phyloP scores from a whole-genome alignment of 2,113 vertebrate genomes.

The Myiopsitta monachus region DNA sequence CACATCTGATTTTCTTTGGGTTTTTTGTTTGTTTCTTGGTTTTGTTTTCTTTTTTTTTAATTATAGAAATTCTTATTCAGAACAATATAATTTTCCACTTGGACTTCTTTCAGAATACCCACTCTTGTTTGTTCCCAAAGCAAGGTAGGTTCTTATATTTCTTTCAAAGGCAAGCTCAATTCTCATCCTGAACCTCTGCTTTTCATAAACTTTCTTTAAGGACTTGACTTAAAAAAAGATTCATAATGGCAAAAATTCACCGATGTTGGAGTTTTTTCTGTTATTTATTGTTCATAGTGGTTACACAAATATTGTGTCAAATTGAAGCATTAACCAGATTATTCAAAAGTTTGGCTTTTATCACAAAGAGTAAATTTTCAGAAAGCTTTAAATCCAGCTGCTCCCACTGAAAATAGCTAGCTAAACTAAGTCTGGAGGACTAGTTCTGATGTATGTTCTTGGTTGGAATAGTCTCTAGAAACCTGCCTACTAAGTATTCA shows the following conservation, averaged over 20 bases:
- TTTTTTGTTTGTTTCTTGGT: neutral
- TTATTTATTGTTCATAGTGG: neutral
- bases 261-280: neutral
- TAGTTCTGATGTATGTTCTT: neutral
- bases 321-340: neutral
- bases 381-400: neutral
- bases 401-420: neutral
- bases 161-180: neutral
- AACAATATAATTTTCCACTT: neutral
- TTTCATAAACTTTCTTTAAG: neutral
- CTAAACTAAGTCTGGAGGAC: neutral
- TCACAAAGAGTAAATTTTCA: neutral
- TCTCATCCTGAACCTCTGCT: neutral
- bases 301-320: neutral
- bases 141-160: fast-evolving
- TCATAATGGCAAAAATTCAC: neutral
- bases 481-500: neutral
- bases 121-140: neutral
- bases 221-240: neutral
- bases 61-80: neutral
- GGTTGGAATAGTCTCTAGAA: neutral
- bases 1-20: neutral
- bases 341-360: neutral
- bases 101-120: neutral
- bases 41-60: neutral